Conservation (phyloP, 1,140 invertebrate species). For the Diorhabda carinulata region DNA sequence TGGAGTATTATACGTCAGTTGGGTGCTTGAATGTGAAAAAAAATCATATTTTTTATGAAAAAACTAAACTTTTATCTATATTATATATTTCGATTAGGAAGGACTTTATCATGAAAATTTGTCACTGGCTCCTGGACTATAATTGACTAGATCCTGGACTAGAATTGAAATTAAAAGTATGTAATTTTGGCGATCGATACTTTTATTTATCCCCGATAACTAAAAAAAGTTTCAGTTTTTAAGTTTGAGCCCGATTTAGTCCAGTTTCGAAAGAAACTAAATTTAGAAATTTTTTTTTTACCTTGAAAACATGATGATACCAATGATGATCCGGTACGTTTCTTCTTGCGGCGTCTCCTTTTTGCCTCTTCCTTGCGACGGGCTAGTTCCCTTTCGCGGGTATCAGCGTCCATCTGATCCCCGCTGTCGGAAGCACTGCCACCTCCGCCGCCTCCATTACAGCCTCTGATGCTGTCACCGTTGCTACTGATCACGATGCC, state of each 20-base stretch:
- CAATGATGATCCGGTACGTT: slow-evolving; percentile 78
- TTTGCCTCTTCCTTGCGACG: slow-evolving; percentile 81
- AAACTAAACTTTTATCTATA: no score
- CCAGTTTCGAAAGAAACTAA: not conserved
- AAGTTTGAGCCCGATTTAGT: not conserved
- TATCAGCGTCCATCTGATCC: slow-evolving; percentile 48
- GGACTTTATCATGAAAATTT: no score
- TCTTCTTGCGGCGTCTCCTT: slow-evolving; percentile 81
- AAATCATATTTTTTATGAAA: not conserved
- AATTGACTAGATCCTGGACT: no score
- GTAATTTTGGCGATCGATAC: no score
- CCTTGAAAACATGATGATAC: slow-evolving; percentile 87
- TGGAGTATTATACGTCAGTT: not conserved
- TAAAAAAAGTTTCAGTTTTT: no score
- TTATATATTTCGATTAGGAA: not conserved
- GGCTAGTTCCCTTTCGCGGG: slow-evolving; percentile 57
- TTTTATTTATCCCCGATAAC: no score
- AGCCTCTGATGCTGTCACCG: slow-evolving; percentile 30
- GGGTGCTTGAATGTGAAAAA: not conserved
- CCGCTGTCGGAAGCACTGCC: slow-evolving; percentile 46
- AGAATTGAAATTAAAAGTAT: no score
- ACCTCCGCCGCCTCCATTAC: slow-evolving; percentile 36
- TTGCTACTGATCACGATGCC: slow-evolving; percentile 22
- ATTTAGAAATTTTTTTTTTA: slow-evolving; percentile 40
- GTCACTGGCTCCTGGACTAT: no score